Evolutionary conservation across 2,888 invertebrate genomes (phyloP).

Genomic region (Rhagium mordax): DNA sequence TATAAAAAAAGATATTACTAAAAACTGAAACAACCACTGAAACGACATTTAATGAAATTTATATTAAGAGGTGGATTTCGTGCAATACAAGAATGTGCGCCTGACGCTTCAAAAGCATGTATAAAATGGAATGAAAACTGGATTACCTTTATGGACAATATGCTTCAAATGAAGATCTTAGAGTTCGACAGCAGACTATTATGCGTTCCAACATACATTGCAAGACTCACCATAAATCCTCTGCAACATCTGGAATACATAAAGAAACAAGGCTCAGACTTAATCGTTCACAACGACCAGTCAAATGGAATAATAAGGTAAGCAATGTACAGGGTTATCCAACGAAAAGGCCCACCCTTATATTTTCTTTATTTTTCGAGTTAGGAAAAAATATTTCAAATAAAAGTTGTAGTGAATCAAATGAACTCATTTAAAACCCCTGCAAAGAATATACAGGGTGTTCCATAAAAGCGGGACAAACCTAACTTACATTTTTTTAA

Average conservation of each 20-base stretch:
- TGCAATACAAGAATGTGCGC: slow-evolving; percentile 53
- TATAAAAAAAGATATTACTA: too few species aligned
- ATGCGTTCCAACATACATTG: slow-evolving; percentile 77
- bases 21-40: too few species aligned
- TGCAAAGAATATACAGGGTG: too few species aligned
- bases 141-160: slow-evolving; percentile 90
- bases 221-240: background rate
- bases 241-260: background rate
- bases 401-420: too few species aligned
- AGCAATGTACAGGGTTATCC: background rate
- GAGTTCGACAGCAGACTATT: slow-evolving; percentile 78
- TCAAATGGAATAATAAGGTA: slow-evolving; percentile 3
- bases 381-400: too few species aligned
- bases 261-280: background rate
- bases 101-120: slow-evolving; percentile 41
- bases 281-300: background rate
- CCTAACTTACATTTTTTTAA: too few species aligned
- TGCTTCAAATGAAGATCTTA: slow-evolving; percentile 84
- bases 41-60: background rate
- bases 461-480: too few species aligned
- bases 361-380: too few species aligned
- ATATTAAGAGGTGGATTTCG: slow-evolving; percentile 55
- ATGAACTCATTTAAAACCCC: too few species aligned
- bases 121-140: slow-evolving; percentile 74
- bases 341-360: too few species aligned